Evolutionary conservation across 2,113 vertebrate species (phyloP).

Genomic region (Lepisosteus oculatus): DNA sequence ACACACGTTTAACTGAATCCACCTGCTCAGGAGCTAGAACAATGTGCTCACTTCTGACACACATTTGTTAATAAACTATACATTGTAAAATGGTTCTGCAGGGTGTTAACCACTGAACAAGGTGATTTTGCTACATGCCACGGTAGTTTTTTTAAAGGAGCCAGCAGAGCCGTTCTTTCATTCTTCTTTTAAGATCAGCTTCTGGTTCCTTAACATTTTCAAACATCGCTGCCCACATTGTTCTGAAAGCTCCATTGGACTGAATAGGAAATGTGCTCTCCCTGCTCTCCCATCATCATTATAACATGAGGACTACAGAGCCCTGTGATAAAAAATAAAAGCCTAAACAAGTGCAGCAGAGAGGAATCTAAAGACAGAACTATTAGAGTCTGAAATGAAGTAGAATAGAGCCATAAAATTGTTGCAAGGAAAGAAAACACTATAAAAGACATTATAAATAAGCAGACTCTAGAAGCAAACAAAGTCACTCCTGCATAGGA

Average conservation of each 20-base stretch:
- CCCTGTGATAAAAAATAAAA: not conserved
- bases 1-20: too few relatives aligned
- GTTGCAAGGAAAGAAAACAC: not conserved
- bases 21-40: too few relatives aligned
- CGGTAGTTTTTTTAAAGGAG: not conserved
- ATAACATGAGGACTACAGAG: not conserved
- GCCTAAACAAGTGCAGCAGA: not conserved
- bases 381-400: constrained; percentile 1
- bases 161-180: not conserved
- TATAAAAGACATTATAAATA: not conserved
- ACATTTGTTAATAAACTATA: too few relatives aligned
- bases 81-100: too few relatives aligned
- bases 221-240: not conserved
- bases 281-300: not conserved
- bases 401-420: not conserved
- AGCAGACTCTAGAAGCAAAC: not conserved
- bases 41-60: too few relatives aligned
- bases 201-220: not conserved
- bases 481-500: not conserved
- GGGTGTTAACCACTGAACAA: too few relatives aligned
- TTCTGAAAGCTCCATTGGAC: not conserved
- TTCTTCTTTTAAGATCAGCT: not conserved
- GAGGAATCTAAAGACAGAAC: not conserved
- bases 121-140: too few relatives aligned
- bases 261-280: not conserved